Base-by-base conservation (phyloP, 2,113 vertebrate species). In the Morone saxatilis region DNA sequence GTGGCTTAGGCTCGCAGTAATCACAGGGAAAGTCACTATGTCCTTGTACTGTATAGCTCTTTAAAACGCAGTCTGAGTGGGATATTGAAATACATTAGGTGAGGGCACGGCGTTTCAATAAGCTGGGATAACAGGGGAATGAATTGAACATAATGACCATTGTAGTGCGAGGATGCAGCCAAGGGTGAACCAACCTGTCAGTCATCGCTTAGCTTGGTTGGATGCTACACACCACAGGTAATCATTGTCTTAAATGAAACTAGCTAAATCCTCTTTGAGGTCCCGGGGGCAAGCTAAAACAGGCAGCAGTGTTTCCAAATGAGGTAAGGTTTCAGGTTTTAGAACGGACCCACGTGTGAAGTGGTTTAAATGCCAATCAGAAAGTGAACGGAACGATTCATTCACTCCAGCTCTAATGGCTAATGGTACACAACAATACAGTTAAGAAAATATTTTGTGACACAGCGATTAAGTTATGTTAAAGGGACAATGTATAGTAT, bases 11-110 rank as follows among this genome's bases (percentile, higher is more conserved):
- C 41, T 7, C 12, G 47, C 75, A 67, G 71, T 94, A 94, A 94
- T 95, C 89, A 89, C 87, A 88, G 74, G 61, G 85, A 94, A 95
- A 93, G 92, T 91, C 92, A 90, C 71, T 66, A 76, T 53, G 90
- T 75, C 94, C 89, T 94, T 93, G 90, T 78, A 11, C 83, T 19
- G 41, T 53, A 66, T 19, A 48, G 73, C 71, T 77, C 77, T 85
- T 84, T 87, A 85, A 89, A 86, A 80, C 54, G 22, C 68, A 67
- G 53, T 60, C 11, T 40, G 78, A 81, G 71, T 43, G 57, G 54
- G 51, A 80, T 8, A 17, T 40, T n/a, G 17, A 59, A 70, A 63
- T 50, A 63, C 5, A 80, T 68, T 68, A 76, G 71, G 51, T 41
- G 66, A 78, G 17, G 13, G 20, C 40, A 38, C 40, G 63, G 41